Base-by-base conservation (phyloP, 2,888 invertebrate species). In the Synergus umbraculus region DNA sequence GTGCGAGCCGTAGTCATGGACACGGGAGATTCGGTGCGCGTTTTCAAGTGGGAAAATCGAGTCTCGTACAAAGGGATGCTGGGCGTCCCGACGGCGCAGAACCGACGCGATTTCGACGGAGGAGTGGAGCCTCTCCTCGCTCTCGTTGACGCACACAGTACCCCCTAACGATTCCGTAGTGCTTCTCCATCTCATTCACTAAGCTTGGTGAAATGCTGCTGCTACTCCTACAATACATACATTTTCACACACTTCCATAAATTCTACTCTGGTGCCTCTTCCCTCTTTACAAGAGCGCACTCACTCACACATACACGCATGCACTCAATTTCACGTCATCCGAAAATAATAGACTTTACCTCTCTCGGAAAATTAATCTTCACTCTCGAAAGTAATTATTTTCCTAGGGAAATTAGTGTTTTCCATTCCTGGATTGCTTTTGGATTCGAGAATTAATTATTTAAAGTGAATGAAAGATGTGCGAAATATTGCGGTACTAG, bases 121-220 rank as follows among this genome's bases (percentile, higher is more conserved):
- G 77, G 79, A 79, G 79, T 63, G 79, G 79, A 76, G 78, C 80
- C 73, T 73, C 78, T 78, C 73, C 63, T 49, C 80, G 43, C 15
- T 69, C 66, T 29, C 69, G 78, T 58, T 64, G 69, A 63, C 69
- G 80, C 78, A 80, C 81, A 76, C 64, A 76, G 79, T 76, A 65
- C 77, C 80, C 82, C 82, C 77, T 83, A 82, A 83, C 82, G 83
- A 83, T 83, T 83, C 82, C 78, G 79, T 80, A 78, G 83, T 79
- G 79, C 77, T 76, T 76, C 78, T 78, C 67, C 64, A 60, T 79
- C 79, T 78, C 83, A 83, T 82, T 83, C 82, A 83, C 82, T 15
- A 49, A 76, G 76, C 54, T 37, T 73, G 54, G 49, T 54, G 49
- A 73, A 73, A 73, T 54, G 54, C 54, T 49, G 15, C 73, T 73